Base-by-base conservation (phyloP, 2,113 vertebrate species). In the Oryzias melastigma region DNA sequence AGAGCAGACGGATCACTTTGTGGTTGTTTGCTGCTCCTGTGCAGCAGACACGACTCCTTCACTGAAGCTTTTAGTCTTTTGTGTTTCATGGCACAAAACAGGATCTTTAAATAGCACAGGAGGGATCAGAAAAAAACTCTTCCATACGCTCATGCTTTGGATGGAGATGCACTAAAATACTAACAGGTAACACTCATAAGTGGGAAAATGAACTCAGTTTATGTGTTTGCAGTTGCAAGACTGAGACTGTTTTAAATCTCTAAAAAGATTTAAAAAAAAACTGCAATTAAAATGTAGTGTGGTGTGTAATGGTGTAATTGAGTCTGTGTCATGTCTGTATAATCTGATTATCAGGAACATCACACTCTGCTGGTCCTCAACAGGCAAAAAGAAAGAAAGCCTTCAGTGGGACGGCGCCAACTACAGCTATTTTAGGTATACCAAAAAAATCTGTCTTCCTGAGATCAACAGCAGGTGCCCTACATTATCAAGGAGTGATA, bases 381-480 rank as follows among this genome's bases (percentile, higher is more conserved):
- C 24, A 29, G 20, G 60, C 62, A 68, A 68, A 47, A 27, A 18
- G 3, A 47, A 27, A 18, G 3, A 63, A 48, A 18, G 40, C 49
- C 69, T 29, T 8, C 1, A 3, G n/a, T 14, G 63, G 48, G 58
- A 56, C 16, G 16, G 25, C 25, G 60, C 65, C 60, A 66, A 42
- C 50, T 40, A 13, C 18, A 53, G 60, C 64, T 73, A 78, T 73
- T 75, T 77, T 68, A 65, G 71, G 59, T 65, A 20, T 7, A 35
- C 60, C 67, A 74, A 51, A 53, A 74, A 58, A 77, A 53, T 48
- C 27, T 60, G 14, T 1, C 29, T 17, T 51, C 25, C 48, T 78
- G 53, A 73, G 56, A 71, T 73, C 48, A 70, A 52, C 77, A 76
- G 65, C 71, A 67, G 71, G 58, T 58, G 58, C 62, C 75, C 53